Evolutionary conservation across 2,888 invertebrate genomes (phyloP).

Genomic region (Embidobia sp.): DNA sequence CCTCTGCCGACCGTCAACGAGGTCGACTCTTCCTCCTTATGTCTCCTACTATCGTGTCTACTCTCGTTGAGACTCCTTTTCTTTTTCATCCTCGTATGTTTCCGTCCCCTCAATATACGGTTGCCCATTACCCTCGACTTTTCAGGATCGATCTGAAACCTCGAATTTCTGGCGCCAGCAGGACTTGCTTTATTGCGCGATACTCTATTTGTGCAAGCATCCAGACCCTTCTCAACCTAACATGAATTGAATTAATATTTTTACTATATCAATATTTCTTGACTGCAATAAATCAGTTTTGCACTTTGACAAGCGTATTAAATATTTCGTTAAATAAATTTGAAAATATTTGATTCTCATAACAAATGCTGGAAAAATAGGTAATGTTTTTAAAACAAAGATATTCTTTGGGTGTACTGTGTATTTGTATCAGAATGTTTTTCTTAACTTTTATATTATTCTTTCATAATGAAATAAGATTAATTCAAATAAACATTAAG

Average conservation of each 20-base stretch:
- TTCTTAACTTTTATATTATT: no score
- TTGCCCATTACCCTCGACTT: constrained; percentile 60
- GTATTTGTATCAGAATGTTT: no score
- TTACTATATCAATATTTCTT: constrained; percentile 42
- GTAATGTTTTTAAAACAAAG: no score
- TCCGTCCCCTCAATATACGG: constrained; percentile 50
- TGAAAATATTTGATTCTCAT: no score
- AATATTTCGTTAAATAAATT: no score
- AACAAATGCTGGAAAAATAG: no score
- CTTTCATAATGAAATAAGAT: no score
- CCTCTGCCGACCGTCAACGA: constrained; percentile 65
- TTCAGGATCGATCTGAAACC: constrained; percentile 59
- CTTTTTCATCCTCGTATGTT: constrained; percentile 46
- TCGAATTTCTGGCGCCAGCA: constrained; percentile 64
- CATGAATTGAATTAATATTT: constrained; percentile 57
- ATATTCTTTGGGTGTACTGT: no score
- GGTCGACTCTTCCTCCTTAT: constrained; percentile 62
- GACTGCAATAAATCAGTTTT: constrained; percentile 28
- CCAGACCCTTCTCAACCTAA: constrained; percentile 31
- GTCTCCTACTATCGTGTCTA: constrained; percentile 54
- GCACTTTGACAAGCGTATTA: constrained; percentile 5
- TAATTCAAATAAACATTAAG: no score
- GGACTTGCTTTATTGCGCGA: constrained; percentile 64
- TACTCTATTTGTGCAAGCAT: constrained; percentile 57
- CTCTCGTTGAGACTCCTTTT: constrained; percentile 58